Evolutionary conservation across 2,113 vertebrate species (phyloP).

Genomic region (Aegithalos caudatus): DNA sequence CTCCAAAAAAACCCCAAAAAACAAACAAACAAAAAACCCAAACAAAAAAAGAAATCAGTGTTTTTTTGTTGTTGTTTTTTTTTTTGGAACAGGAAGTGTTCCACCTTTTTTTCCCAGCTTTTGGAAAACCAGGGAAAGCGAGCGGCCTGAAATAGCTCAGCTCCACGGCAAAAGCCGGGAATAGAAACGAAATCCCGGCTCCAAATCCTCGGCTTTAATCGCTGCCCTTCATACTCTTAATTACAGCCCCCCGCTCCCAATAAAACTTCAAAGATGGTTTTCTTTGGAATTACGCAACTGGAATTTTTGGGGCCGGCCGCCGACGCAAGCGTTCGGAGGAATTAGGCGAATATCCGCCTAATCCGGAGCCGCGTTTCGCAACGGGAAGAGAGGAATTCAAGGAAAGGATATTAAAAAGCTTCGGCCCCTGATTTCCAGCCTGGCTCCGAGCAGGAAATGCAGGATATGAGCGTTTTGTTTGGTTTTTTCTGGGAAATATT

Average conservation of each 20-base stretch:
- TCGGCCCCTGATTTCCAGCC: accelerated
- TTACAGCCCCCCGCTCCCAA: background rate
- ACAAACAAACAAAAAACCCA: no score
- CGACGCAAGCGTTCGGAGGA: background rate
- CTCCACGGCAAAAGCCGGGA: background rate
- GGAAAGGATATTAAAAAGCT: background rate
- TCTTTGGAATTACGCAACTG: background rate
- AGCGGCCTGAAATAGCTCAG: background rate
- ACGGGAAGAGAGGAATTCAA: background rate
- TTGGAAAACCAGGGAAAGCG: background rate
- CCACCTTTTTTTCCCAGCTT: background rate
- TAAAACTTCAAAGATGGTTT: background rate
- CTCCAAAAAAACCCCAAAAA: no score
- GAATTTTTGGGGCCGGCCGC: background rate
- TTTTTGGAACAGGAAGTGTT: background rate
- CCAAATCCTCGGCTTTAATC: slow-evolving; percentile 12
- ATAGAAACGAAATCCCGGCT: slow-evolving; percentile 33
- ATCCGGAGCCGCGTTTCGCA: background rate
- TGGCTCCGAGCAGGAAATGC: background rate
- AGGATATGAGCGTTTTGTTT: background rate
- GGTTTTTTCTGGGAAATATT: background rate
- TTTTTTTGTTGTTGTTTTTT: no score
- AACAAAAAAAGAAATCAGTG: no score
- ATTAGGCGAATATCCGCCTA: background rate
- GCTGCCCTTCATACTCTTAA: background rate